Evolutionary conservation across 2,113 vertebrate genomes (phyloP).

Genomic region (Pyxicephalus adspersus): DNA sequence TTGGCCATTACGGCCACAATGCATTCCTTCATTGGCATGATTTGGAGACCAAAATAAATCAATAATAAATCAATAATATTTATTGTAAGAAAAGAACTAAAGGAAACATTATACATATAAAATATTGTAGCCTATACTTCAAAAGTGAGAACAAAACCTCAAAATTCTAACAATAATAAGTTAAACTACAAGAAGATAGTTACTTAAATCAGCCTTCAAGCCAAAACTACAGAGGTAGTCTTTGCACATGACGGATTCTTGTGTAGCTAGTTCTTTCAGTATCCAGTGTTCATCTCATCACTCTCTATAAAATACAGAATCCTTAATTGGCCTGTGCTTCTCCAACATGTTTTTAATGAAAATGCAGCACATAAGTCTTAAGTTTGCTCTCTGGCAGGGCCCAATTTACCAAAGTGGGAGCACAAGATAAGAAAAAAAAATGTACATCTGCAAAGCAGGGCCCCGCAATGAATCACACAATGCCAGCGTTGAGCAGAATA

Average conservation of each 20-base stretch:
- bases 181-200: neutral
- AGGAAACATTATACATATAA: neutral
- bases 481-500: slow-evolving; percentile 99
- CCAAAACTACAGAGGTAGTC: neutral
- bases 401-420: slow-evolving; percentile 99
- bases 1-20: too few relatives aligned
- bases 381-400: slow-evolving; percentile 99
- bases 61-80: too few relatives aligned
- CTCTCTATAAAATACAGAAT: slow-evolving; percentile 86
- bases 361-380: slow-evolving; percentile 97
- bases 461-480: slow-evolving; percentile 98
- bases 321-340: slow-evolving; percentile 98
- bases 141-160: neutral
- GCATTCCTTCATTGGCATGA: too few relatives aligned
- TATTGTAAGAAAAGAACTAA: too few relatives aligned
- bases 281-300: slow-evolving; percentile 79
- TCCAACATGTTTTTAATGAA: slow-evolving; percentile 99
- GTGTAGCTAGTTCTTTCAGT: slow-evolving; percentile 70
- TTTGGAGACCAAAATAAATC: too few relatives aligned
- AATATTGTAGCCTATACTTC: neutral
- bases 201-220: neutral
- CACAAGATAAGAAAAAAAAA: slow-evolving; percentile 97
- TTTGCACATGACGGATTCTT: slow-evolving; percentile 58
- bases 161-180: neutral
- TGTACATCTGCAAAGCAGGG: slow-evolving; percentile 90